These are phyloP conservation scores for Cygnus olor DNA, from an alignment of 2,797 vertebrate genomes.

Conservation along the genomic window DNA sequence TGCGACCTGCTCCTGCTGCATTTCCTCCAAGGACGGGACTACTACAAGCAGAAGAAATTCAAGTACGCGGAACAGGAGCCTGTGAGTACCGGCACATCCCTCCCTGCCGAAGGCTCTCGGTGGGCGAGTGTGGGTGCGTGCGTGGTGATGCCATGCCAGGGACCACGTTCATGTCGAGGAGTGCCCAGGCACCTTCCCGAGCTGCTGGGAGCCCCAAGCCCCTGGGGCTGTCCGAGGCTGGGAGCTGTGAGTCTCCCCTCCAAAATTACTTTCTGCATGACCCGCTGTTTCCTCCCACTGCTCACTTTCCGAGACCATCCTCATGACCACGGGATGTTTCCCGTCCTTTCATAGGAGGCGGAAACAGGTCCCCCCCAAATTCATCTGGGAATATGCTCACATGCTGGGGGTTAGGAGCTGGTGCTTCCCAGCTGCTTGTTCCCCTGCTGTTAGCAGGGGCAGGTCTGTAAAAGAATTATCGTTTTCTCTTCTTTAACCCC, in stretches of 20 bases:
- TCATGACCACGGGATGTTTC: accelerated
- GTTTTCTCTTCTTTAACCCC: slow-evolving; percentile 19
- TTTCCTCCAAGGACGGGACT: slow-evolving; percentile 89
- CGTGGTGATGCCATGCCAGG: background rate
- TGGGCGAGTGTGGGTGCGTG: background rate
- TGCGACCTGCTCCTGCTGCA: slow-evolving; percentile 93
- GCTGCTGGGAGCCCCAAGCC: background rate
- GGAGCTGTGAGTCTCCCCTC: background rate
- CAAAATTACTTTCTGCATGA: background rate
- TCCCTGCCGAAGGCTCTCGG: background rate
- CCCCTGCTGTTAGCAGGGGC: background rate
- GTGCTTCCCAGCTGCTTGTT: background rate
- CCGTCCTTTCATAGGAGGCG: background rate
- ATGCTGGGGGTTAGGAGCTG: background rate
- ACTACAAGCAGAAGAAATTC: slow-evolving; percentile 97
- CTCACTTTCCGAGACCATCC: background rate
- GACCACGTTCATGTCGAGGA: background rate
- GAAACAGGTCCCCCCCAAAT: background rate
- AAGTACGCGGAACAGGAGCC: slow-evolving; percentile 82
- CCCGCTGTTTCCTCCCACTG: background rate
- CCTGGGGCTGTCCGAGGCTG: background rate
- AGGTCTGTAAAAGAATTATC: background rate
- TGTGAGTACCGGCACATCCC: slow-evolving; percentile 31
- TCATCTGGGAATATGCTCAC: background rate
- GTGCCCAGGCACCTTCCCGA: background rate